A percentile compares a stretch with the other conserved stretches of the same genome.
Conservation (phyloP, 2,113 vertebrate species). For the Grammatotria lemairii region DNA sequence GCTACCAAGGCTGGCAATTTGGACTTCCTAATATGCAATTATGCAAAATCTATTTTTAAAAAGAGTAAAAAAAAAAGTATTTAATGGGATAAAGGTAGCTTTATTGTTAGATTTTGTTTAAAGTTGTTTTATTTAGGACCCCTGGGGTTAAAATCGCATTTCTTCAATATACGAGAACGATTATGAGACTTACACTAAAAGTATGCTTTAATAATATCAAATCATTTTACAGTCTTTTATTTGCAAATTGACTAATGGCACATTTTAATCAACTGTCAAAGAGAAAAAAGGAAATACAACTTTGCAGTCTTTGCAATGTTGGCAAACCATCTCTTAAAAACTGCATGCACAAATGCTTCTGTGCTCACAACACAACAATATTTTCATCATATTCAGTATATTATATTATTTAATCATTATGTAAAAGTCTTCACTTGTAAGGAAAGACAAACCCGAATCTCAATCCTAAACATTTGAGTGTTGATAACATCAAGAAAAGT, state of each 20-base stretch:
- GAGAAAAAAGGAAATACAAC: fast-evolving
- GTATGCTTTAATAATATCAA: not conserved
- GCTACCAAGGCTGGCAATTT: fast-evolving
- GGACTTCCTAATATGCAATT: not conserved
- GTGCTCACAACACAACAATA: not conserved
- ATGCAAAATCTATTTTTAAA: not conserved
- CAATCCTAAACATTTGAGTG: too few species aligned
- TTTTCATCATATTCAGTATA: fast-evolving
- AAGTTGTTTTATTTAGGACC: not conserved
- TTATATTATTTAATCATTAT: not conserved
- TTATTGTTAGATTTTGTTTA: fast-evolving
- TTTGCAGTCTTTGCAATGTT: fast-evolving
- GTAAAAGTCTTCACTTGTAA: fast-evolving
- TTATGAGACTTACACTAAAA: not conserved
- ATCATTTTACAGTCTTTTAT: not conserved
- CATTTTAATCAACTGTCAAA: not conserved
- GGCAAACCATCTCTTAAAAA: not conserved
- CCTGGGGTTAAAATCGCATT: not conserved
- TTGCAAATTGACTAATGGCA: fast-evolving
- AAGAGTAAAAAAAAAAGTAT: not conserved
- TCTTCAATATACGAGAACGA: fast-evolving
- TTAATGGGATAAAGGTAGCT: not conserved
- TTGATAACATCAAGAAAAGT: too few species aligned
- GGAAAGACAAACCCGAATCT: not conserved
- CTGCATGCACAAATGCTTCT: not conserved